Base-by-base conservation (phyloP, 2,888 invertebrate species). In the Troides aeacus region DNA sequence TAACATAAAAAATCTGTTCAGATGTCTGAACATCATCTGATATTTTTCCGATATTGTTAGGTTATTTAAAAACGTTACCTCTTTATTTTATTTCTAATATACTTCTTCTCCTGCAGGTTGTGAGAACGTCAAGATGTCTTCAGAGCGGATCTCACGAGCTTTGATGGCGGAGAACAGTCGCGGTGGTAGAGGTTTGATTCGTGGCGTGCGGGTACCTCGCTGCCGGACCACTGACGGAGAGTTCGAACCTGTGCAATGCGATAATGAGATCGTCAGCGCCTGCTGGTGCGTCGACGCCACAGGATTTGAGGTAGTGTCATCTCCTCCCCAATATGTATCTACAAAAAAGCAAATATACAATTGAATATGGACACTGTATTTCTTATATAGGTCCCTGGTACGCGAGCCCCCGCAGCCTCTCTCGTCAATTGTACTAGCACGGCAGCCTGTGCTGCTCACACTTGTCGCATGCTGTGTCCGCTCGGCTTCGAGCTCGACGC, bases 211-310 rank as follows among this genome's bases (percentile, higher is more conserved):
- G 71, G 91, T 96, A 65, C 97, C 97, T 0, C 94, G 95, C 58
- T 97, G 97, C 82, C 93, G 94, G 74, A 94, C 94, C 77, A 84
- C 92, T 0, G 95, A 95, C 69, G 97, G 96, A 10, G 94, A 95
- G 75, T 97, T 97, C 79, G 96, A 96, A 80, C 93, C 93, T 64
- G 93, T 97, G 21, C 97, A 97, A 82, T 97, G 97, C 79, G 94
- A 95, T 68, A 95, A 96, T 76, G 95, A 95, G 77, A 94, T 95
- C 71, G 94, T 95, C 64, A 95, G 95, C 79, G 94, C 94, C 50
- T 97, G 97, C 82, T 97, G 97, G 97, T 97, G 97, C 83, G 96
- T 97, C 12, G 96, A 97, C 80, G 93, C 95, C 72, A 94, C 95
- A 72, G 97, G 97, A 1, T 94, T 95, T 74, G 97, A 97, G 91